Evolutionary conservation across 1,140 invertebrate genomes (phyloP).

Genomic region (Leptestheria dahalacensis): DNA sequence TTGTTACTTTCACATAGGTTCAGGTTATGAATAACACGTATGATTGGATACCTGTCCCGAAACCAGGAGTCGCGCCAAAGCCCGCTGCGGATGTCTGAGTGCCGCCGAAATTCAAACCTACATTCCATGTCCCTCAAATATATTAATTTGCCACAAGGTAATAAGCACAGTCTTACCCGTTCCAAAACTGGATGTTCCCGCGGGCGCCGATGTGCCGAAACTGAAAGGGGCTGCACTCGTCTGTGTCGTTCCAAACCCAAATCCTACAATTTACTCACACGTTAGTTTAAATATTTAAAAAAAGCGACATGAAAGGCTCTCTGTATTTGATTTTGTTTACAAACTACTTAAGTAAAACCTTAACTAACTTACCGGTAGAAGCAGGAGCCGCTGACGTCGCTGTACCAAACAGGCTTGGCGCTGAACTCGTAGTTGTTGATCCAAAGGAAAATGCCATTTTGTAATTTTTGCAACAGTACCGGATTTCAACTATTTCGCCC

Average conservation of each 20-base stretch:
- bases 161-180: too few relatives aligned
- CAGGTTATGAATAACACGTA: too few relatives aligned
- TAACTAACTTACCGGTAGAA: background rate
- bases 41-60: background rate
- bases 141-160: too few relatives aligned
- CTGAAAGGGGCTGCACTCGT: background rate
- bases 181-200: background rate
- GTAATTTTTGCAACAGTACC: too few relatives aligned
- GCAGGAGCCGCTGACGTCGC: background rate
- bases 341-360: too few relatives aligned
- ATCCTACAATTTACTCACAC: background rate
- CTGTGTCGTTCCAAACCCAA: background rate
- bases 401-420: background rate
- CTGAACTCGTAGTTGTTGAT: background rate
- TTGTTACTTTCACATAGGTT: too few relatives aligned
- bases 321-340: too few relatives aligned
- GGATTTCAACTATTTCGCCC: too few relatives aligned
- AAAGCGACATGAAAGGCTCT: background rate
- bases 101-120: background rate
- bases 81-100: background rate
- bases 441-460: background rate
- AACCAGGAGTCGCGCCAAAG: background rate
- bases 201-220: background rate
- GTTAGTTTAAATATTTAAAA: background rate
- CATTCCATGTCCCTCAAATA: too few relatives aligned